Conservation (phyloP, 2,113 vertebrate species). For the Xyliphius kryptos region DNA sequence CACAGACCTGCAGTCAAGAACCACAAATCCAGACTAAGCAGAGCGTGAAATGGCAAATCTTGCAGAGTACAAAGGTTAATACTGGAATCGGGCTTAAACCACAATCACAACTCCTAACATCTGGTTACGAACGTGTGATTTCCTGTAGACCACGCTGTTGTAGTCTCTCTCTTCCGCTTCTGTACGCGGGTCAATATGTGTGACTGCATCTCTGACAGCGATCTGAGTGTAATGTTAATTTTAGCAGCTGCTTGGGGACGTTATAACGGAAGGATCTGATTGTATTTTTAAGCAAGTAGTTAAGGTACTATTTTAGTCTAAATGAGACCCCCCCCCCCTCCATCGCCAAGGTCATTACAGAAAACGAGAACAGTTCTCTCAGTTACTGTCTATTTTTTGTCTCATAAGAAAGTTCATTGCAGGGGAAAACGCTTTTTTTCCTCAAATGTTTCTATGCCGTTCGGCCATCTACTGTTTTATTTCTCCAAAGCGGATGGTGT, state of each 20-base stretch:
- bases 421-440: conserved; percentile 53
- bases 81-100: not conserved
- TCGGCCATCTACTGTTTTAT: conserved; percentile 61
- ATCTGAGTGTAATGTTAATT: conserved; percentile 27
- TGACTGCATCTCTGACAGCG: conserved; percentile 3
- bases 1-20: too few relatives aligned
- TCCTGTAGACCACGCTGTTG: not conserved
- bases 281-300: conserved; percentile 39
- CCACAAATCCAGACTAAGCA: not conserved
- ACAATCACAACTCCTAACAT: conserved; percentile 12
- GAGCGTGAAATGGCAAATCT: too few relatives aligned
- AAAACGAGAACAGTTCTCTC: conserved; percentile 22
- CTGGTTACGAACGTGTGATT: conserved; percentile 1
- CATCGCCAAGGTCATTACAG: conserved; percentile 25
- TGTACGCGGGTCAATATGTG: conserved; percentile 9
- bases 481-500: conserved; percentile 69
- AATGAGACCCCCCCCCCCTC: conserved; percentile 24
- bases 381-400: conserved; percentile 66
- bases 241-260: conserved; percentile 23
- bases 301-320: conserved; percentile 37
- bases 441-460: conserved; percentile 72
- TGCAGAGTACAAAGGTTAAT: not conserved
- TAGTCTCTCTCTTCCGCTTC: not conserved
- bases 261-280: conserved; percentile 22
- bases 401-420: conserved; percentile 60